Percentiles rank a stretch among this genome's conserved stretches.
Conservation (phyloP, 2,888 invertebrate species). For the Didymodactylos carnosus region DNA sequence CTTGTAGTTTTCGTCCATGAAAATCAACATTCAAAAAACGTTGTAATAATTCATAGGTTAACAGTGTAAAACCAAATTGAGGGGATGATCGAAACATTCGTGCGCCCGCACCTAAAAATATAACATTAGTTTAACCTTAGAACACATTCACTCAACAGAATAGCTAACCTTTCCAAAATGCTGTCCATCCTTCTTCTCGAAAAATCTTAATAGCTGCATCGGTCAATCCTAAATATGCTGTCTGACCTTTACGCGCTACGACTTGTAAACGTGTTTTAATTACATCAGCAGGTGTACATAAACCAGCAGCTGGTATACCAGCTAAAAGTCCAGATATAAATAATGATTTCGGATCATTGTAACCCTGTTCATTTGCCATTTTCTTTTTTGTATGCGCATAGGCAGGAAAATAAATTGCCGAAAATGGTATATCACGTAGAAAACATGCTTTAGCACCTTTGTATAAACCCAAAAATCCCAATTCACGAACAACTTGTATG, state of each 20-base stretch:
- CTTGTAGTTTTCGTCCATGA: slow-evolving; percentile 79
- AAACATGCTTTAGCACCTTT: slow-evolving; percentile 75
- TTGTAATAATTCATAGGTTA: slow-evolving; percentile 87
- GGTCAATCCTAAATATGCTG: slow-evolving; percentile 71
- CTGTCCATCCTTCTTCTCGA: slow-evolving; percentile 72
- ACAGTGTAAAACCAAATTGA: slow-evolving; percentile 91
- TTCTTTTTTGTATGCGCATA: slow-evolving; percentile 82
- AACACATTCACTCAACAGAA: slow-evolving; percentile 20
- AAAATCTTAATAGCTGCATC: slow-evolving; percentile 84
- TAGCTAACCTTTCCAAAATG: slow-evolving; percentile 90
- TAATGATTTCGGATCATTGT: slow-evolving; percentile 67
- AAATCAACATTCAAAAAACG: slow-evolving; percentile 87
- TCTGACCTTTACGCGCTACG: slow-evolving; percentile 78
- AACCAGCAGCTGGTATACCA: slow-evolving; percentile 64
- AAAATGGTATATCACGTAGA: slow-evolving; percentile 66
- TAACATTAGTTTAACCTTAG: slow-evolving; percentile 5
- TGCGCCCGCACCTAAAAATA: slow-evolving; percentile 41
- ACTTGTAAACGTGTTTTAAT: slow-evolving; percentile 69
- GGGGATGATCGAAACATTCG: slow-evolving; percentile 90
- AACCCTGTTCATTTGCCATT: slow-evolving; percentile 82
- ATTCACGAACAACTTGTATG: slow-evolving; percentile 69
- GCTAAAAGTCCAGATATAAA: slow-evolving; percentile 49
- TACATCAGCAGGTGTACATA: slow-evolving; percentile 96
- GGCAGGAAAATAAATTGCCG: slow-evolving; percentile 73
- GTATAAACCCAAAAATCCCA: slow-evolving; percentile 83